Evolutionary conservation across 2,888 invertebrate species (phyloP).

Genomic region (Pegoplata infirma): DNA sequence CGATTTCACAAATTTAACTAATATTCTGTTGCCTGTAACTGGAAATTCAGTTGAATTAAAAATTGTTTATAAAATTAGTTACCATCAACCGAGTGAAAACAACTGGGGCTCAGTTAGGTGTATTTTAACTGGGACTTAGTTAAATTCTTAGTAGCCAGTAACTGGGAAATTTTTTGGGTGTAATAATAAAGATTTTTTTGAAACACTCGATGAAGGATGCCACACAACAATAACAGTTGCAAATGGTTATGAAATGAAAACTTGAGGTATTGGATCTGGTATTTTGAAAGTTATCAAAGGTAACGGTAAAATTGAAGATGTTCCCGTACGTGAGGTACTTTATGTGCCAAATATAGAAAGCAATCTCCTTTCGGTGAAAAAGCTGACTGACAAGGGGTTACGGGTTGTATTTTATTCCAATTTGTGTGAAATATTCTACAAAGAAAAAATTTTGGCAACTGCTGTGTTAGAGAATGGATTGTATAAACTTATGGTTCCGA

Average conservation of each 20-base stretch:
- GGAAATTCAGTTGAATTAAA: too few species aligned
- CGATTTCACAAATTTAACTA: too few species aligned
- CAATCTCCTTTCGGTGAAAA: neutral
- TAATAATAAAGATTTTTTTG: neutral
- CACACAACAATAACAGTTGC: constrained; percentile 6
- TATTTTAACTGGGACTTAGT: too few species aligned
- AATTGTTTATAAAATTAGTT: too few species aligned
- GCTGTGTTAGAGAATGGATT: neutral
- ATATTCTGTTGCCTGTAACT: too few species aligned
- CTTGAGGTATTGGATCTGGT: too few species aligned
- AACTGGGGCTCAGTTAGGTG: too few species aligned
- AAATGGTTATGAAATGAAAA: constrained; percentile 16
- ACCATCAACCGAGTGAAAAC: too few species aligned
- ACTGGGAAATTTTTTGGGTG: too few species aligned
- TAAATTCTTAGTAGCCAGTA: too few species aligned
- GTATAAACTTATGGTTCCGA: neutral
- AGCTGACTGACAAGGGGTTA: neutral
- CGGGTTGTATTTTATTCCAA: neutral
- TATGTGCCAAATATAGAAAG: constrained; percentile 3
- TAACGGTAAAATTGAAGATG: too few species aligned
- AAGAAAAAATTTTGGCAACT: neutral
- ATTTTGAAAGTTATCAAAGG: too few species aligned
- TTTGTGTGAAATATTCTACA: neutral
- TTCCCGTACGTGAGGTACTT: neutral
- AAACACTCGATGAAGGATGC: neutral